Evolutionary conservation across 2,797 vertebrate species (phyloP).

Genomic region (Pogonophryne albipinna): DNA sequence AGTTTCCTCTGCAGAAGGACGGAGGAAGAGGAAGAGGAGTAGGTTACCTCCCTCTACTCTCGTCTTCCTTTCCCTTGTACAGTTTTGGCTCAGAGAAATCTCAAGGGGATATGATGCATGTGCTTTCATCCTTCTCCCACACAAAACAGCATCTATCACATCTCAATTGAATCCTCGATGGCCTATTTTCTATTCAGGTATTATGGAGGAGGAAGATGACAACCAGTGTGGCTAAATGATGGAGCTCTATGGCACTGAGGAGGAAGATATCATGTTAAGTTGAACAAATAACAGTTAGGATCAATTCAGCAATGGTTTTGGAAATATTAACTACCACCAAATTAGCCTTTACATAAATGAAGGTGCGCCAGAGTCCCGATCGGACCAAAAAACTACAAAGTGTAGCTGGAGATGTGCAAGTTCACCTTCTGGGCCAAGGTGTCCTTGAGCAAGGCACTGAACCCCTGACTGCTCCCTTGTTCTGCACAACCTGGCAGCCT

Average conservation of each 20-base stretch:
- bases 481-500: no score
- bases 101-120: slow-evolving; percentile 40
- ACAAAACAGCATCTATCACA: slow-evolving; percentile 27
- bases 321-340: background rate
- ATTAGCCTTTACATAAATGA: background rate
- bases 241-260: background rate
- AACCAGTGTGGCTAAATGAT: background rate
- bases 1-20: slow-evolving; percentile 47
- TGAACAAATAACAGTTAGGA: background rate
- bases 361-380: no score
- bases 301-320: background rate
- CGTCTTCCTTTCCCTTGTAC: slow-evolving; percentile 30
- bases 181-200: background rate
- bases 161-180: background rate
- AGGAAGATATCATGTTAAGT: background rate
- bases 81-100: slow-evolving; percentile 62
- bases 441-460: no score
- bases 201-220: background rate
- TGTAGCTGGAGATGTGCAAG: no score
- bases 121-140: slow-evolving; percentile 58
- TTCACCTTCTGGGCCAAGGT: no score
- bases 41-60: slow-evolving; percentile 62
- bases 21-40: slow-evolving; percentile 69
- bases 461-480: no score
- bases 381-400: no score